Conservation (phyloP, 2,888 invertebrate species). For the Encarsia formosa region DNA sequence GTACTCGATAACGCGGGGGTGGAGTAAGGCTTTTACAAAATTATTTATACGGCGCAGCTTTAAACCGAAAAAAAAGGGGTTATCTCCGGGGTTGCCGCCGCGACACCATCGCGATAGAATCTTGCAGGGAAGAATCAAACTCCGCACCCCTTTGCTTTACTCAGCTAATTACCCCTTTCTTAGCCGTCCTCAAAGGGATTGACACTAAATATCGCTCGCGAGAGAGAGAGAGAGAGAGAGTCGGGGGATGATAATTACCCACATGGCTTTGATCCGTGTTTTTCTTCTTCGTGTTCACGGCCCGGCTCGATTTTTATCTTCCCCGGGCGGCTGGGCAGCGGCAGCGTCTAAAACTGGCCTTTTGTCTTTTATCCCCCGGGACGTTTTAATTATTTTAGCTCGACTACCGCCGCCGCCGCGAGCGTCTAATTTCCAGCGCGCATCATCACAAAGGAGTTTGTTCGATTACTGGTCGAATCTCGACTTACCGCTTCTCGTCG, state of each 20-base stretch:
- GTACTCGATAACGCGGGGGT: background rate
- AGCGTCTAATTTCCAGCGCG: constrained; percentile 45
- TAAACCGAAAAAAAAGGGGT: constrained; percentile 9
- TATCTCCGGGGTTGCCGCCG: no score
- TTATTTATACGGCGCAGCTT: constrained; percentile 7
- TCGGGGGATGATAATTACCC: constrained; percentile 47
- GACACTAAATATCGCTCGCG: background rate
- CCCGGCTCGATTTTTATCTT: background rate
- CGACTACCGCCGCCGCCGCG: constrained; percentile 46
- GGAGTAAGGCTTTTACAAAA: constrained; percentile 19
- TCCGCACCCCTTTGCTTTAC: constrained; percentile 40
- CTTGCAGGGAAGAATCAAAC: no score
- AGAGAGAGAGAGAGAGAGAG: background rate
- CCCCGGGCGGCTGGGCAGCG: background rate
- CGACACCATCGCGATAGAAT: no score
- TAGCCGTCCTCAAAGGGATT: no score
- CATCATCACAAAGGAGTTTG: constrained; percentile 25
- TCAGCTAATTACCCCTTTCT: constrained; percentile 48
- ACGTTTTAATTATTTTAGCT: constrained; percentile 51
- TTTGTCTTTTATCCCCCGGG: constrained; percentile 43
- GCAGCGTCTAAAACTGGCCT: constrained; percentile 36
- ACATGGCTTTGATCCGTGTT: constrained; percentile 52
- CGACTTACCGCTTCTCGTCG: background rate
- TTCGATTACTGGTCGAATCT: constrained; percentile 27
- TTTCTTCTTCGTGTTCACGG: constrained; percentile 44